Conservation (phyloP, 2,888 invertebrate species). For the Aphodius granarius region DNA sequence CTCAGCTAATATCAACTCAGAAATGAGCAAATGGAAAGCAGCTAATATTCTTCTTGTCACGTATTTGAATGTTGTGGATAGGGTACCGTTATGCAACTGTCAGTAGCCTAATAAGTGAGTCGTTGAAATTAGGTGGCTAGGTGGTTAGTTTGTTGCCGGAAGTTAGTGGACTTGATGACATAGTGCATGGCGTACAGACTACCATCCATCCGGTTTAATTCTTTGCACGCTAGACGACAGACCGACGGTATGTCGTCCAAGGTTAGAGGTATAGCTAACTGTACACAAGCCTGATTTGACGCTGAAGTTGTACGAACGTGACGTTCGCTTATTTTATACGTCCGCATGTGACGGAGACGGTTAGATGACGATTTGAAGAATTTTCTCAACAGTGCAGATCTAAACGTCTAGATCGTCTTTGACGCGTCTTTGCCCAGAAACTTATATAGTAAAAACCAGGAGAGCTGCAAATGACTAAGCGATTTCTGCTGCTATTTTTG, state of each 20-base stretch:
- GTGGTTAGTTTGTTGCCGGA: neutral
- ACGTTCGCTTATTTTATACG: slow-evolving; percentile 15
- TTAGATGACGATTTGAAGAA: neutral
- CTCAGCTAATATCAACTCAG: too few relatives aligned
- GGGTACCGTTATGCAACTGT: neutral
- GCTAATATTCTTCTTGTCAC: neutral
- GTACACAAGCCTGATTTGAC: slow-evolving; percentile 2
- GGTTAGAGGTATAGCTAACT: slow-evolving; percentile 15
- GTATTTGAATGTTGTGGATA: neutral
- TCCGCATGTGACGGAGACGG: neutral
- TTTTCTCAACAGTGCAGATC: neutral
- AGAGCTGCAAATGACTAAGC: too few relatives aligned
- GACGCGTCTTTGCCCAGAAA: too few relatives aligned
- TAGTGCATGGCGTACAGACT: neutral
- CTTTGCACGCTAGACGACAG: slow-evolving; percentile 7
- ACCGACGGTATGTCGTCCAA: slow-evolving; percentile 19
- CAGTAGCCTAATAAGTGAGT: neutral
- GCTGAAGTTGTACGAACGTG: neutral
- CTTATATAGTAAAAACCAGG: too few relatives aligned
- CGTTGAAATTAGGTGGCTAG: neutral
- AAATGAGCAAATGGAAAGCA: too few relatives aligned
- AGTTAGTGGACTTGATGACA: neutral
- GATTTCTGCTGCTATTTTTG: too few relatives aligned
- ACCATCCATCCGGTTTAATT: neutral
- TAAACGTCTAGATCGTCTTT: too few relatives aligned